Percentiles rank a stretch among this genome's conserved stretches.
Evolutionary conservation across 1,140 invertebrate genomes (phyloP).

Genomic region (Penaeus vannamei): DNA sequence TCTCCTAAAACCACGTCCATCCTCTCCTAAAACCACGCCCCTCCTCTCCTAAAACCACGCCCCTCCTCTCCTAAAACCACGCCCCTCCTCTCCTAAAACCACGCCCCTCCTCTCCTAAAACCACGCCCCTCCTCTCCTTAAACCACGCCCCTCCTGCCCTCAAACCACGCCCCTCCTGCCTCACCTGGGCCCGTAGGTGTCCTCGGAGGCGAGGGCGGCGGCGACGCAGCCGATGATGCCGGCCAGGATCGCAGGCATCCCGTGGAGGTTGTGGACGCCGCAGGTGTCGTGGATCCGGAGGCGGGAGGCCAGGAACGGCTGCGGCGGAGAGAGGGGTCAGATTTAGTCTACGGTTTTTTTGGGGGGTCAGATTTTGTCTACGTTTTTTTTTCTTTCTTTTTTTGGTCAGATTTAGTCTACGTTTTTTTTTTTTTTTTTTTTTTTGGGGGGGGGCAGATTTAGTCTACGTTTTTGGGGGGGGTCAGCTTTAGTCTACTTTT

Average conservation of each 20-base stretch:
- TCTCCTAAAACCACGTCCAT: too few species aligned
- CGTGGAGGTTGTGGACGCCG: slow-evolving; percentile 96
- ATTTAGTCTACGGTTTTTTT: too few species aligned
- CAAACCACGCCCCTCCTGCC: background rate
- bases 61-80: too few species aligned
- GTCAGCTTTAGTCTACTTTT: too few species aligned
- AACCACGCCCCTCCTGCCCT: background rate
- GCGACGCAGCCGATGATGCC: slow-evolving; percentile 84
- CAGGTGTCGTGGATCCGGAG: slow-evolving; percentile 91
- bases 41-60: too few species aligned
- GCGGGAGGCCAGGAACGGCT: slow-evolving; percentile 82
- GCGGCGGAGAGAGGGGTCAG: slow-evolving; percentile 68
- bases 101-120: background rate
- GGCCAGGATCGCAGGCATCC: slow-evolving; percentile 92
- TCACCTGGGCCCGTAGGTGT: slow-evolving; percentile 57
- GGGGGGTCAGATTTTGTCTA: slow-evolving; percentile 40
- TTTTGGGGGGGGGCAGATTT: slow-evolving; percentile 55
- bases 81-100: background rate
- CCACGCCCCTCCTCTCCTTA: background rate
- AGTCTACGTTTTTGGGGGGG: slow-evolving; percentile 48
- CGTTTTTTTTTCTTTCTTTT: too few species aligned
- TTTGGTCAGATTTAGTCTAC: too few species aligned
- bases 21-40: too few species aligned
- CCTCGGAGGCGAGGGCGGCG: slow-evolving; percentile 80
- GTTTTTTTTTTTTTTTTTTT: too few species aligned